Base-by-base conservation (phyloP, 2,113 vertebrate species). In the Onychostruthus taczanowskii region DNA sequence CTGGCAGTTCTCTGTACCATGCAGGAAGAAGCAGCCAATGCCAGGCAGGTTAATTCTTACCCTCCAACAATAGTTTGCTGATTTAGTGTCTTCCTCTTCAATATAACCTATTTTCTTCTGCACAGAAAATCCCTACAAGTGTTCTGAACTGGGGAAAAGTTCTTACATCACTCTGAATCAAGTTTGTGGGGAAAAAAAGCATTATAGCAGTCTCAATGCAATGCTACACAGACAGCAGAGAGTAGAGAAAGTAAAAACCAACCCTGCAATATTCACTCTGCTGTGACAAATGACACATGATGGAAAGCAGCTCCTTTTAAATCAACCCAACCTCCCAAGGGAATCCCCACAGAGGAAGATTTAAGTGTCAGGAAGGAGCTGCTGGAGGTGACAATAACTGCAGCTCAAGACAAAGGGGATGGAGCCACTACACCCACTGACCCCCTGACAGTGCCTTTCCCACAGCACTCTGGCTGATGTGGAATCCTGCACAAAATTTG, bases 381-480 rank as follows among this genome's bases (percentile, higher is more conserved):
- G 53, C 53, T 86, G 70, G 44, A 85, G 31, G 61, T 53, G 30
- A 37, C 70, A 78, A 24, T 4, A 33, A 21, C n/a, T 41, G 13
- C 22, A 62, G 39, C 59, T 85, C 67, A 46, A 47, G 28, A 61
- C 47, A 58, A 39, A 50, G 30, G 7, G 41, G 58, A 58, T 49
- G 35, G 39, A 50, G 18, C 23, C 41, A 24, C 33, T 27, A n/a
- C 6, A 28, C 11, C 0, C 14, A 23, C 18, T 0, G 1, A 49
- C 50, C 11, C 0, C 13, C 12, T 0, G 1, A 52, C 49, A 59
- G 23, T 23, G 84, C 44, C 70, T 15, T 64, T 52, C 58, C 47
- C 66, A 81, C 46, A 90, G 43, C 61, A 13, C 63, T 10, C 43
- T 13, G 18, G 23, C 46, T 73, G 39, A 49, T 14, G 16, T 3